Base-by-base conservation (phyloP, 2,113 vertebrate species). In the Pterocles burchelli region DNA sequence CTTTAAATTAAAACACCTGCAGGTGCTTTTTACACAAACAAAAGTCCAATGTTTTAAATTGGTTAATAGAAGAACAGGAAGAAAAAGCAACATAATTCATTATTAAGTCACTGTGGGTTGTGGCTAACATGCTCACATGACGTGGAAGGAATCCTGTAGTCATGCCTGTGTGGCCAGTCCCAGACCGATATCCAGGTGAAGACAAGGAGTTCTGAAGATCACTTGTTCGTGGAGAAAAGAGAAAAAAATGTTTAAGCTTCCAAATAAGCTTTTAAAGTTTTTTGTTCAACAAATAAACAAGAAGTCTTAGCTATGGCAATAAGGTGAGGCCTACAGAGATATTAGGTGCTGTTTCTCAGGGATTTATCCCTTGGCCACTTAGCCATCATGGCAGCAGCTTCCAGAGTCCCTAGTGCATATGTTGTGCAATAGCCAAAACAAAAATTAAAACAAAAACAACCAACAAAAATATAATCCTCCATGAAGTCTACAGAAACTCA, bases 351-450 rank as follows among this genome's bases (percentile, higher is more conserved):
- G 95, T 97, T 97, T 97, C 96, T 98, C 96, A 97, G 94, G 94
- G 96, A 88, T 93, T 97, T 98, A 91, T 97, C 97, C 97, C 97
- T 98, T 98, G 97, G 97, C 98, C 97, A 97, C 97, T 98, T 94
- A 97, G 96, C 97, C 98, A 96, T 97, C 81, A 91, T 94, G 97
- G 97, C 97, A 98, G 98, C 97, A 98, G 98, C 97, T 98, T 98
- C 96, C 96, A 95, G 96, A 98, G 98, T 98, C 97, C 97, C 97
- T 98, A 98, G 97, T 98, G 98, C 98, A 98, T 98, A 98, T 94
- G 94, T 95, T 98, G 98, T 98, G 97, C 98, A 97, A 98, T 96
- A 98, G 97, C 97, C 95, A 97, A 98, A 97, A 94, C 52, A 92
- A 97, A 97, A 93, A 95, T 76, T 81, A 76, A 94, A 96, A 88